Conservation (phyloP, 2,113 vertebrate species). For the Nanger granti region DNA sequence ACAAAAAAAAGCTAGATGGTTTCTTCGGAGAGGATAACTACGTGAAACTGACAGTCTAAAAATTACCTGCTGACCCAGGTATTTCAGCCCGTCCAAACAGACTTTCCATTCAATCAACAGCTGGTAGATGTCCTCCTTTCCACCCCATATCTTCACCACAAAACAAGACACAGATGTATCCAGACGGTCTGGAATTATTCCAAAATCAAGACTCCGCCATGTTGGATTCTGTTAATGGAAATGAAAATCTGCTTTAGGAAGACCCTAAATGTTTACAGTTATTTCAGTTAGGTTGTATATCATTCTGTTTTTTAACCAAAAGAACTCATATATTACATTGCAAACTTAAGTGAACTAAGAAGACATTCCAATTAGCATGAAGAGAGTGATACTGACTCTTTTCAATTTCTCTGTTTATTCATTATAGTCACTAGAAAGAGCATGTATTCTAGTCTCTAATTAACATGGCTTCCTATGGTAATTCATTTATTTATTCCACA, state of each 20-base stretch:
- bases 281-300: background rate
- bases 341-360: conserved; percentile 5
- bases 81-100: conserved; percentile 93
- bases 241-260: conserved; percentile 31
- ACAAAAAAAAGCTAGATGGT: background rate
- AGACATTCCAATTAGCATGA: conserved; percentile 1
- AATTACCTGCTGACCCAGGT: conserved; percentile 95
- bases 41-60: background rate
- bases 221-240: conserved; percentile 89
- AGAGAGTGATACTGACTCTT: background rate
- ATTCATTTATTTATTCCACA: background rate
- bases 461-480: background rate
- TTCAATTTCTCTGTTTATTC: background rate
- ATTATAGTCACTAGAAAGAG: background rate
- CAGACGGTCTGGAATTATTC: conserved; percentile 92
- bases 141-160: conserved; percentile 96
- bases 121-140: conserved; percentile 79
- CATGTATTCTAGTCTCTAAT: background rate
- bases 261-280: background rate
- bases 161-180: conserved; percentile 97
- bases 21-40: background rate
- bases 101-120: conserved; percentile 98
- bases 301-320: conserved; percentile 19
- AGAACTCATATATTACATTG: background rate
- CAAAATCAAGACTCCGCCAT: conserved; percentile 97